Percentiles rank a stretch among this genome's conserved stretches.
These are phyloP conservation scores for Ptiloglossa arizonensis DNA, from an alignment of 1,140 invertebrate species.

Conservation along the genomic window DNA sequence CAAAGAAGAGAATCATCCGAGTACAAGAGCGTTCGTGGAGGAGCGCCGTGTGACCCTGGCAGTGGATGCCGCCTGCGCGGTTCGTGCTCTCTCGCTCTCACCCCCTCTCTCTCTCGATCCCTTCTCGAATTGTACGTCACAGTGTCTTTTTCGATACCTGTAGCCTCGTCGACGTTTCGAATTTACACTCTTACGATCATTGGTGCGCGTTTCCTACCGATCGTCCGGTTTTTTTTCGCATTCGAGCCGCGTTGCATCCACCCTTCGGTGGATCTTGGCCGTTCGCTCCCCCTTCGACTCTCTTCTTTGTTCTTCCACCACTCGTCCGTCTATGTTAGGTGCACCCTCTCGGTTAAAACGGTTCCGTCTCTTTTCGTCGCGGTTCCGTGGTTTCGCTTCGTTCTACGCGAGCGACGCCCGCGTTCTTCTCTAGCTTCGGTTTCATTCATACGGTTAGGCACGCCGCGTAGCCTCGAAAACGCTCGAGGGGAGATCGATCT, in stretches of 20 bases:
- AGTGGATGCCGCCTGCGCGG: conserved; percentile 80
- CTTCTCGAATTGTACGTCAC: neutral
- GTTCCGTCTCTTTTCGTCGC: neutral
- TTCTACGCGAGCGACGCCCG: too few relatives aligned
- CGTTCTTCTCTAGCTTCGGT: neutral
- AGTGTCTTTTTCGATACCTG: neutral
- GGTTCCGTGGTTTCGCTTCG: neutral
- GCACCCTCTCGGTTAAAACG: too few relatives aligned
- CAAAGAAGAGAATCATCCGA: conserved; percentile 58
- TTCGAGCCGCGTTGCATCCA: too few relatives aligned
- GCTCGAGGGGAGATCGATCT: neutral
- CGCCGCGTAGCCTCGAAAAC: neutral
- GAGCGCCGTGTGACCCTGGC: conserved; percentile 77
- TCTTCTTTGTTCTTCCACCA: too few relatives aligned
- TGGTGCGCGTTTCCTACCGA: neutral
- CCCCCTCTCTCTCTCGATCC: neutral
- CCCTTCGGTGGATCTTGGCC: too few relatives aligned
- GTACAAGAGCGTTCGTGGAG: conserved; percentile 41
- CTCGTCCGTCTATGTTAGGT: too few relatives aligned
- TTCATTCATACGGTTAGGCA: conserved; percentile 37
- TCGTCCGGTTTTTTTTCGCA: neutral
- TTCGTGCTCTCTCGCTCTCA: conserved; percentile 32
- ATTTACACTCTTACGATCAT: neutral
- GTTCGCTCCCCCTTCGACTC: too few relatives aligned
- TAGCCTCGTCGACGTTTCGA: neutral